These are phyloP conservation scores for Caenorhabditis wallacei DNA, from an alignment of 2,888 invertebrate species.

Conservation along the genomic window DNA sequence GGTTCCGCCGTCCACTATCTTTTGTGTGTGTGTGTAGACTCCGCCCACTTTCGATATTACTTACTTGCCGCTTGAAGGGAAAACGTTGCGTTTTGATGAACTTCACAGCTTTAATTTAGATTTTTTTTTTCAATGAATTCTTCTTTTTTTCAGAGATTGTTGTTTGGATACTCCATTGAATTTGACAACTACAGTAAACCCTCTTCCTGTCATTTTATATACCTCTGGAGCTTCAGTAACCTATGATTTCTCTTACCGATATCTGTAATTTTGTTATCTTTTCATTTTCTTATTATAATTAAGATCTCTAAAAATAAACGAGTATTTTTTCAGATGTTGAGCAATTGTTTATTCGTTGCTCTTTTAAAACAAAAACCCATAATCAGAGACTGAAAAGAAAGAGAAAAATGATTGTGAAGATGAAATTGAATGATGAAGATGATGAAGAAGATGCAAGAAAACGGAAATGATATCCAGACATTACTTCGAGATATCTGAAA, in stretches of 20 bases:
- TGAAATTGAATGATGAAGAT: slow-evolving; percentile 13
- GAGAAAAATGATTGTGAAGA: slow-evolving; percentile 31
- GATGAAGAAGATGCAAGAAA: slow-evolving; percentile 59
- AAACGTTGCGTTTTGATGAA: no score
- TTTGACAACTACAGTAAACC: slow-evolving; percentile 61
- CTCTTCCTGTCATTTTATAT: slow-evolving; percentile 63
- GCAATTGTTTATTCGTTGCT: slow-evolving; percentile 59
- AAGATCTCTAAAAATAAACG: slow-evolving; percentile 49
- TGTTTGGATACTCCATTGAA: slow-evolving; percentile 56
- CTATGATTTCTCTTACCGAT: slow-evolving; percentile 55
- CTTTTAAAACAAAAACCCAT: slow-evolving; percentile 38
- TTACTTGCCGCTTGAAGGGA: no score
- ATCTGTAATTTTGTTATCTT: slow-evolving; percentile 27
- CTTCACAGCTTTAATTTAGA: no score
- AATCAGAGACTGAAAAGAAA: slow-evolving; percentile 53
- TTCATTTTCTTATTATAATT: background rate
- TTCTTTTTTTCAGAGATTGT: slow-evolving; percentile 56
- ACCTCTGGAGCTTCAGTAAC: slow-evolving; percentile 47
- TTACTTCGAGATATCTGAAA: slow-evolving; percentile 73
- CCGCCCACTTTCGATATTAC: background rate
- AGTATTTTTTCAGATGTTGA: slow-evolving; percentile 40
- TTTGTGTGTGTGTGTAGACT: background rate
- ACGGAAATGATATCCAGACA: slow-evolving; percentile 72
- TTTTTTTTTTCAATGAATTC: background rate
- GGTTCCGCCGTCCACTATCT: slow-evolving; percentile 3